phyloP scores from a whole-genome alignment of 1,140 invertebrate species.

The Ostrea denselamellosa region DNA sequence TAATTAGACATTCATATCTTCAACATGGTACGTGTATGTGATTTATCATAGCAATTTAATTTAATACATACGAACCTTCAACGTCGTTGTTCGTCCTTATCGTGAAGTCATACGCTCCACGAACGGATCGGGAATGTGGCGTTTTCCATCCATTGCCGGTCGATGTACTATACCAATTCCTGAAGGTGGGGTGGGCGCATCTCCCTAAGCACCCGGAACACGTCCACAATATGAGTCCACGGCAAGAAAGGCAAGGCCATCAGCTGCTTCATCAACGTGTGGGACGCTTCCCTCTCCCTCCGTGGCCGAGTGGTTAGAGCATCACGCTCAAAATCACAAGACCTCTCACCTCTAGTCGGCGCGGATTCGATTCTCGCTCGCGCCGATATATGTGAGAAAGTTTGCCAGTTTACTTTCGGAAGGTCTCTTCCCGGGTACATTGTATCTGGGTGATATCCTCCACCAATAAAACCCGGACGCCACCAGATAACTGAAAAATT shows the following conservation, averaged over 20 bases:
- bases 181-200: not conserved
- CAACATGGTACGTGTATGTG: not conserved
- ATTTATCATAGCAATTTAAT: not conserved
- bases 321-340: too few relatives aligned
- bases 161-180: not conserved
- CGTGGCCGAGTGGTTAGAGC: too few relatives aligned
- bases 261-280: constrained; percentile 31
- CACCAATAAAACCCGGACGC: too few relatives aligned
- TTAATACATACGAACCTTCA: not conserved
- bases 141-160: not conserved
- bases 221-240: not conserved
- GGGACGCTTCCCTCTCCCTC: not conserved
- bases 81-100: constrained; percentile 24
- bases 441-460: too few relatives aligned
- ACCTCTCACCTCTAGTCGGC: too few relatives aligned
- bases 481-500: too few relatives aligned
- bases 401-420: too few relatives aligned
- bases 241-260: constrained; percentile 26
- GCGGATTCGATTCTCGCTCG: too few relatives aligned
- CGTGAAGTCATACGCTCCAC: constrained; percentile 23
- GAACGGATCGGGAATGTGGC: not conserved
- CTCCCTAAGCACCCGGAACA: not conserved
- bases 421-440: too few relatives aligned
- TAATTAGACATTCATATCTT: not conserved
- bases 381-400: too few relatives aligned